These are phyloP conservation scores for Synchiropus splendidus DNA, from an alignment of 2,113 vertebrate genomes.

Conservation along the genomic window DNA sequence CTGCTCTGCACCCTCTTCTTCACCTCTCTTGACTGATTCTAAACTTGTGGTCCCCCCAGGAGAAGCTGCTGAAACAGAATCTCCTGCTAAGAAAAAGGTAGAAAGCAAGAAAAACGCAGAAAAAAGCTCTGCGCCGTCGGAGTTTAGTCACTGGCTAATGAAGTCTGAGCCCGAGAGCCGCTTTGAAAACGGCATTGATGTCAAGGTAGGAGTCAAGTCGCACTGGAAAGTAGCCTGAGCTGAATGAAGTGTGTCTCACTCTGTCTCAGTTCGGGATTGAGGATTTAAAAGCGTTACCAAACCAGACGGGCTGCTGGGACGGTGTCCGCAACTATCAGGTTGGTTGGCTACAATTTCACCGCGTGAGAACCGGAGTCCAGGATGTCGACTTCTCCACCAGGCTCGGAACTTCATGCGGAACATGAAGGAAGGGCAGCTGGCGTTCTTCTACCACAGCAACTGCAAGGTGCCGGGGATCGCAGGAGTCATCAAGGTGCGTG, in stretches of 20 bases:
- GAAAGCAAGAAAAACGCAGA: slow-evolving; percentile 25
- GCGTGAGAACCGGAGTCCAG: background rate
- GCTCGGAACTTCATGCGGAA: slow-evolving; percentile 90
- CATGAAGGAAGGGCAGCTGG: slow-evolving; percentile 81
- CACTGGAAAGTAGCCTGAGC: background rate
- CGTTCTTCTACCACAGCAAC: slow-evolving; percentile 98
- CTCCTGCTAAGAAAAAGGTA: slow-evolving; percentile 5
- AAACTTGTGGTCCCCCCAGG: slow-evolving; percentile 11
- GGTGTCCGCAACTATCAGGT: slow-evolving; percentile 97
- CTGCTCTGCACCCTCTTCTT: too few relatives aligned
- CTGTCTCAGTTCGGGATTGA: slow-evolving; percentile 84
- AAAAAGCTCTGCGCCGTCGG: background rate
- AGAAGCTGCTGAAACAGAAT: slow-evolving; percentile 20
- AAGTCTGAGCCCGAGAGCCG: slow-evolving; percentile 94
- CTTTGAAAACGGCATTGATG: slow-evolving; percentile 82
- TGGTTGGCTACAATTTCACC: slow-evolving; percentile 1
- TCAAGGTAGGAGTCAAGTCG: slow-evolving; percentile 75
- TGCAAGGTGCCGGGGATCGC: slow-evolving; percentile 90
- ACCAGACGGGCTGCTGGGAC: slow-evolving; percentile 87
- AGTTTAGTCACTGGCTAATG: slow-evolving; percentile 79
- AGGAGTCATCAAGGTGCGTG: slow-evolving; percentile 77
- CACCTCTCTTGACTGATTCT: too few relatives aligned
- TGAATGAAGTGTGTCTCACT: slow-evolving; percentile 13
- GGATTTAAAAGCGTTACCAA: slow-evolving; percentile 81
- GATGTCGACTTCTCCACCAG: slow-evolving; percentile 51